Conservation (phyloP, 2,888 invertebrate species). For the Drosophila birchii region DNA sequence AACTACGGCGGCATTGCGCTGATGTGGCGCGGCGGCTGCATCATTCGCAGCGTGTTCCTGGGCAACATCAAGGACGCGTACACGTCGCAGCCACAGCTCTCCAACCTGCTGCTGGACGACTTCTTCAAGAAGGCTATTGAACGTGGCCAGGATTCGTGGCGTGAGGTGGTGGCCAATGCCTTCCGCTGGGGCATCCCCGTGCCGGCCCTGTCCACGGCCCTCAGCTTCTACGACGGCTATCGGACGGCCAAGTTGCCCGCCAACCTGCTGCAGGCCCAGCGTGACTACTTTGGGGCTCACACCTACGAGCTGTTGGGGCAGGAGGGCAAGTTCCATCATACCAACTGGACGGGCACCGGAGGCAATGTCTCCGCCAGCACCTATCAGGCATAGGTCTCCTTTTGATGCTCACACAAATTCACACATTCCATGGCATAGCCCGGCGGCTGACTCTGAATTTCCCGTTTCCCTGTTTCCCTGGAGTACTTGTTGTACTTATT, state of each 20-base stretch:
- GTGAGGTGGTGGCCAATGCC: conserved; percentile 91
- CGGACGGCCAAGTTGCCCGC: conserved; percentile 94
- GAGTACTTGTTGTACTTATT: conserved; percentile 54
- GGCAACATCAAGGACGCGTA: conserved; percentile 97
- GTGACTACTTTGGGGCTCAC: conserved; percentile 99
- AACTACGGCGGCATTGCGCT: conserved; percentile 99
- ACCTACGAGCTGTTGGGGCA: conserved; percentile 95
- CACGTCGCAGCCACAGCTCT: conserved; percentile 93
- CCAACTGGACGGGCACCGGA: conserved; percentile 99
- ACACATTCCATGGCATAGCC: conserved; percentile 45
- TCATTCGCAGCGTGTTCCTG: conserved; percentile 92
- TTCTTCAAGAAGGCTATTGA: conserved; percentile 95
- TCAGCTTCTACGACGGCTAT: conserved; percentile 99
- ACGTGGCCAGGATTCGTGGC: conserved; percentile 92
- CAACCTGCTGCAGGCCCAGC: conserved; percentile 97
- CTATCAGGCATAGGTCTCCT: conserved; percentile 88
- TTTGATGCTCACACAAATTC: background rate
- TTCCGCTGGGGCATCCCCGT: conserved; percentile 94
- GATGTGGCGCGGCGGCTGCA: conserved; percentile 99
- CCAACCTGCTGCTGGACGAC: conserved; percentile 95
- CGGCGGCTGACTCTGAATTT: conserved; percentile 6
- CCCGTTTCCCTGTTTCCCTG: conserved; percentile 22
- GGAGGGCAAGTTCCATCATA: conserved; percentile 96
- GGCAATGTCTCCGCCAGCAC: conserved; percentile 98
- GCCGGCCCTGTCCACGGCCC: conserved; percentile 96